Conservation (phyloP, 2,113 vertebrate genomes). For the Telmatochromis sp. region DNA sequence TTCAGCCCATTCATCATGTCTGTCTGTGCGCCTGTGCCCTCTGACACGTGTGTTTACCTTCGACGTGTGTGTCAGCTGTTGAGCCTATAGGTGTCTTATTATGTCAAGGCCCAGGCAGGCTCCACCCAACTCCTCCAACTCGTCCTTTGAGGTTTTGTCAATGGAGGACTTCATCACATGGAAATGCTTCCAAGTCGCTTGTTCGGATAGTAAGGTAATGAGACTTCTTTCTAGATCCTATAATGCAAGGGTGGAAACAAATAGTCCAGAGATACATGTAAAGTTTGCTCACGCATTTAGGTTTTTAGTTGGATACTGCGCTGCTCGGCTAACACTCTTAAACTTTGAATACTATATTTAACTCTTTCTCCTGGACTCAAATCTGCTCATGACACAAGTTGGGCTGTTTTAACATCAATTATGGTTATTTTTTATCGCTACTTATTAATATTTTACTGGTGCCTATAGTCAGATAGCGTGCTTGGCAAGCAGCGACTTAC, state of each 20-base stretch:
- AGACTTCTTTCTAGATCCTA: not conserved
- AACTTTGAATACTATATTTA: not conserved
- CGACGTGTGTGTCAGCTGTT: slow-evolving; percentile 56
- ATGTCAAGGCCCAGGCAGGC: slow-evolving; percentile 45
- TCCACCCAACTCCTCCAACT: slow-evolving; percentile 36
- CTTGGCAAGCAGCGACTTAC: not conserved
- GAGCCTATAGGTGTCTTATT: slow-evolving; percentile 51
- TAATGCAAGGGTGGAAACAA: not conserved
- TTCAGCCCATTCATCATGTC: slow-evolving; percentile 68
- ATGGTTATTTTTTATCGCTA: not conserved
- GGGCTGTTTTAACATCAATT: not conserved
- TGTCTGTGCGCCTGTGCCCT: slow-evolving; percentile 64
- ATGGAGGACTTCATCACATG: slow-evolving; percentile 48
- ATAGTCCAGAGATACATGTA: not conserved
- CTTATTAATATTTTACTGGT: not conserved
- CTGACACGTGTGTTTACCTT: slow-evolving; percentile 70
- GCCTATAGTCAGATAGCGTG: not conserved
- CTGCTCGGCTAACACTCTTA: not conserved
- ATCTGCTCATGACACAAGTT: not conserved
- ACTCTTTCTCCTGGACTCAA: not conserved
- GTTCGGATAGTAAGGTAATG: not conserved
- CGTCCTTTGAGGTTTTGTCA: slow-evolving; percentile 52
- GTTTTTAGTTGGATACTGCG: not conserved
- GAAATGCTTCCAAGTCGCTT: not conserved
- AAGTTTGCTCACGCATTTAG: not conserved